Conservation (phyloP, 2,113 vertebrate species). For the Pimephales promelas region DNA sequence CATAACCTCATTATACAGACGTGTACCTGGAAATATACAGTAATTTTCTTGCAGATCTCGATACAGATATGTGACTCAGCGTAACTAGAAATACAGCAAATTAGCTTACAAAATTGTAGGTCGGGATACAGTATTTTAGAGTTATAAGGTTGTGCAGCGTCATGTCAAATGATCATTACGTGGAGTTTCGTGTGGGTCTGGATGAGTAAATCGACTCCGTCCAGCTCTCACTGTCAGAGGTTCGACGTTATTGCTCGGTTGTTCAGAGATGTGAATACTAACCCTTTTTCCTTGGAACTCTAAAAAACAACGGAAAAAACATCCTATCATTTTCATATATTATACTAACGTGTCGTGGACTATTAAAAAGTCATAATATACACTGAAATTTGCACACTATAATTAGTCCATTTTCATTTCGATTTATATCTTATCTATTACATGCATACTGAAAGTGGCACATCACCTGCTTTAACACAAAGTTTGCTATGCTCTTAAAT, state of each 20-base stretch:
- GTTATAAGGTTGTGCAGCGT: constrained; percentile 13
- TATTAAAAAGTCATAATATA: constrained; percentile 16
- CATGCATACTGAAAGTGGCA: not conserved
- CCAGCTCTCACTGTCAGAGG: not conserved
- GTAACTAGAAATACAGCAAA: constrained; percentile 21
- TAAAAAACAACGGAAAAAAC: not conserved
- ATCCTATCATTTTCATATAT: constrained; percentile 1
- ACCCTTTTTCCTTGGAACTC: not conserved
- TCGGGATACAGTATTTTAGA: constrained; percentile 8
- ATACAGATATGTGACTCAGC: not conserved
- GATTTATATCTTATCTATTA: constrained; percentile 12
- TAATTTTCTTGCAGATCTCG: constrained; percentile 11
- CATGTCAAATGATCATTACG: constrained; percentile 3
- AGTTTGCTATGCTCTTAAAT: constrained; percentile 3
- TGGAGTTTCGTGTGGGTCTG: not conserved
- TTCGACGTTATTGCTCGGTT: constrained; percentile 13
- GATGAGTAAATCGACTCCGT: not conserved
- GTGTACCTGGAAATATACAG: constrained; percentile 30
- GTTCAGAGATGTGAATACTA: not conserved
- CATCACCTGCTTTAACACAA: not conserved
- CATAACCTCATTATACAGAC: constrained; percentile 37
- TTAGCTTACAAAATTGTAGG: constrained; percentile 29
- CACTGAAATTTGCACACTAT: not conserved
- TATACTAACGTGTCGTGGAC: not conserved
- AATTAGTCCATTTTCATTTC: constrained; percentile 20